phyloP scores from a whole-genome alignment of 37 sponge, comb jelly and placozoan genomes.

The Eunapius fragilis region DNA sequence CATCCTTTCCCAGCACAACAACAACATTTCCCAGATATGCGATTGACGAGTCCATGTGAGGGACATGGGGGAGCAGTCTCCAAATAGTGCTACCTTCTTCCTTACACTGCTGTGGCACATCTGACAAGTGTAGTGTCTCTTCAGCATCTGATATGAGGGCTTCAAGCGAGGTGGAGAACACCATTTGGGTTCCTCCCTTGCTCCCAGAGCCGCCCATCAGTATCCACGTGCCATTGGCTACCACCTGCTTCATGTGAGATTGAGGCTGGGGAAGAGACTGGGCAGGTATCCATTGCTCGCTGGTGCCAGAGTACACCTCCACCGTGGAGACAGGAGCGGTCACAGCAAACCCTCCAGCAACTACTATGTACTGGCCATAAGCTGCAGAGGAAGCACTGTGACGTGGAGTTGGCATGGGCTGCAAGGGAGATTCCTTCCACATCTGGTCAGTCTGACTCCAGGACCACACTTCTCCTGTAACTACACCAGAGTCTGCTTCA shows the following conservation, averaged over 20 bases:
- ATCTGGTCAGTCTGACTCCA: neutral
- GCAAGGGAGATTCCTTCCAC: neutral
- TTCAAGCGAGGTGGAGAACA: constrained; percentile 11
- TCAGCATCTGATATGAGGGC: neutral
- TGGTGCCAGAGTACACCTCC: constrained; percentile 2
- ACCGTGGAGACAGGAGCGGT: neutral
- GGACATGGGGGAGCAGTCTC: neutral
- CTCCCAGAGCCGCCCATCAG: constrained; percentile 3
- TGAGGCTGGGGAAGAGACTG: constrained; percentile 21
- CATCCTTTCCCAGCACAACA: neutral
- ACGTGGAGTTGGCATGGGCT: constrained; percentile 20
- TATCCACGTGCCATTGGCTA: constrained; percentile 1
- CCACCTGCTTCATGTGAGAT: constrained; percentile 1
- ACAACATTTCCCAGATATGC: neutral
- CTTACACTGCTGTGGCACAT: neutral
- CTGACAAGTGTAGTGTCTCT: neutral
- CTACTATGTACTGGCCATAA: neutral
- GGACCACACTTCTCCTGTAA: neutral
- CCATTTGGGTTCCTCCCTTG: neutral
- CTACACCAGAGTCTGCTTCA: neutral
- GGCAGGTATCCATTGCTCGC: neutral
- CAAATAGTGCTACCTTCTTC: neutral
- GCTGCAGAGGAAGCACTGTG: constrained; percentile 12
- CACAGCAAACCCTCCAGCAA: constrained; percentile 6
- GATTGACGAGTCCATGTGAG: neutral